phyloP scores from a whole-genome alignment of 2,888 invertebrate genomes.

The Tryphoninae sp. region DNA sequence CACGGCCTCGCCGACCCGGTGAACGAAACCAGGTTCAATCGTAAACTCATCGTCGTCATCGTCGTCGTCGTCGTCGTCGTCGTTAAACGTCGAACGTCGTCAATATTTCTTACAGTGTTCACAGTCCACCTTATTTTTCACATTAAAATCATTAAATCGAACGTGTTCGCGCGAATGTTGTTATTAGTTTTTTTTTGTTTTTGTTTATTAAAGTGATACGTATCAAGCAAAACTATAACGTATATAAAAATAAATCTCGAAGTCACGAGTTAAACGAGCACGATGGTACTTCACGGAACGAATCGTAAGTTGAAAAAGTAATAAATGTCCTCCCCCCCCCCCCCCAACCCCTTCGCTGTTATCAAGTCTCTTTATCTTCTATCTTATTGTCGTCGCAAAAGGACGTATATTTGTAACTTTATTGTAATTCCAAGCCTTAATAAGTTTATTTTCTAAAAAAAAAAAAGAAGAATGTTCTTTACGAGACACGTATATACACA shows the following conservation, averaged over 20 bases:
- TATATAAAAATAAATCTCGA: constrained; percentile 9
- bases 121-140: neutral
- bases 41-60: constrained; percentile 6
- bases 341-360: neutral
- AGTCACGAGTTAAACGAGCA: constrained; percentile 65
- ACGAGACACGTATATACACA: neutral
- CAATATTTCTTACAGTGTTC: neutral
- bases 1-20: constrained; percentile 54
- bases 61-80: too few species aligned
- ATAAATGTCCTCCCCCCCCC: constrained; percentile 37
- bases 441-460: constrained; percentile 5
- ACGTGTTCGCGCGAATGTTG: neutral
- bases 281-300: constrained; percentile 80
- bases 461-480: neutral
- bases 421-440: neutral
- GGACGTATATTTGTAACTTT: neutral
- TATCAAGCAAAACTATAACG: neutral
- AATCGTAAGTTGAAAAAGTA: constrained; percentile 77
- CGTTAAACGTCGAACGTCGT: too few species aligned
- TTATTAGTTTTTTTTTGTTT: constrained; percentile 36
- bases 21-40: constrained; percentile 46
- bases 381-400: constrained; percentile 22
- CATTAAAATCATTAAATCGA: neutral
- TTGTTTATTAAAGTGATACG: neutral
- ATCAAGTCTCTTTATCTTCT: neutral